Conservation (phyloP, 1,140 invertebrate species). For the Brachionus koreanus region DNA sequence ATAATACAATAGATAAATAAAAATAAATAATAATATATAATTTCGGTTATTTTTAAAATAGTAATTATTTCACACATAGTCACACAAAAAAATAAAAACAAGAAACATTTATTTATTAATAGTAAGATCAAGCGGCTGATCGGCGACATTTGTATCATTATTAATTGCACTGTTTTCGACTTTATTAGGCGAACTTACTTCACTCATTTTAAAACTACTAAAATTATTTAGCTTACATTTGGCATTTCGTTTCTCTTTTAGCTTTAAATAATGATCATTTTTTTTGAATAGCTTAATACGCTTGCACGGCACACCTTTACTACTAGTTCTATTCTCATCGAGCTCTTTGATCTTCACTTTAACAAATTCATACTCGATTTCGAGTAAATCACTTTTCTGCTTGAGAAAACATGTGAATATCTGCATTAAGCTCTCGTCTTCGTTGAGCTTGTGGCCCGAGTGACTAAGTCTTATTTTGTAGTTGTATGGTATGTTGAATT, state of each 20-base stretch:
- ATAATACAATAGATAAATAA: not conserved
- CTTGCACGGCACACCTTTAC: not conserved
- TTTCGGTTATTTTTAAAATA: not conserved
- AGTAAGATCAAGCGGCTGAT: conserved; percentile 1
- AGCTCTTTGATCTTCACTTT: not conserved
- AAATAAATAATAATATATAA: not conserved
- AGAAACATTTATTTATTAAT: conserved; percentile 18
- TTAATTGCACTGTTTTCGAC: not conserved
- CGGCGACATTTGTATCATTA: not conserved
- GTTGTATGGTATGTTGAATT: conserved; percentile 15
- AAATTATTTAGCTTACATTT: not conserved
- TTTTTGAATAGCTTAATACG: not conserved
- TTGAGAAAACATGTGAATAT: conserved; percentile 33
- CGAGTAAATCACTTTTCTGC: not conserved
- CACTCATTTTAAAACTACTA: not conserved
- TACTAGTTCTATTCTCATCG: not conserved
- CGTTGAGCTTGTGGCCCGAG: not conserved
- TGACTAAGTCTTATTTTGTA: conserved; percentile 20
- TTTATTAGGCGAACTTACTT: not conserved
- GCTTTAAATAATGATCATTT: conserved; percentile 25
- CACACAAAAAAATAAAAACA: not conserved
- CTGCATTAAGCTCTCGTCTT: conserved; percentile 2
- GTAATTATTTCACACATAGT: not conserved
- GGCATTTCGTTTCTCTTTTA: not conserved
- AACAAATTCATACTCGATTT: conserved; percentile 25